These are phyloP conservation scores for Spermophilus dauricus DNA, from an alignment of 2,113 vertebrate genomes.

Conservation along the genomic window DNA sequence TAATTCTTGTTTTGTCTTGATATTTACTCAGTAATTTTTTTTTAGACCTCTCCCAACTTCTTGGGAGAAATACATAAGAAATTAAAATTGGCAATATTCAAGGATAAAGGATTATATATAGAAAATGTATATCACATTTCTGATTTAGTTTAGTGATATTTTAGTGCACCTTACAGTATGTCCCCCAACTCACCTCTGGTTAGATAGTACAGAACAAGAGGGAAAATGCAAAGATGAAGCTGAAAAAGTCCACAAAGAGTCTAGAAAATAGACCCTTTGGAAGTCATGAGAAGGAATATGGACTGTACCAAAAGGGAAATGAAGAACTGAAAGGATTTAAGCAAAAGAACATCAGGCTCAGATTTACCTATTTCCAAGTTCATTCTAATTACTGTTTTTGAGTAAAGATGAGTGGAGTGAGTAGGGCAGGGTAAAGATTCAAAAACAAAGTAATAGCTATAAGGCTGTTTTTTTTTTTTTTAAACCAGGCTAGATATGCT, in stretches of 20 bases:
- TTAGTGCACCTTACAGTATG: neutral
- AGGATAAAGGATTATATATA: neutral
- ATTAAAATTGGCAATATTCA: constrained; percentile 2
- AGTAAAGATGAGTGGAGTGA: neutral
- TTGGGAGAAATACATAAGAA: neutral
- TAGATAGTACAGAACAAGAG: neutral
- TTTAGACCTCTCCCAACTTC: neutral
- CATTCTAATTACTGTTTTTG: neutral
- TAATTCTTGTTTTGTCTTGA: neutral
- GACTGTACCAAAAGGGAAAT: neutral
- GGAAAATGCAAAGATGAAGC: neutral
- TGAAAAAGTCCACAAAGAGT: neutral
- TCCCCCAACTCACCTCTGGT: neutral
- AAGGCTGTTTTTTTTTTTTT: neutral
- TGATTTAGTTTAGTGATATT: neutral
- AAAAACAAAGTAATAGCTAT: neutral
- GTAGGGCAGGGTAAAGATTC: neutral
- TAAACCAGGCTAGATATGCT: neutral
- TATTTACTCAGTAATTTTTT: constrained; percentile 13
- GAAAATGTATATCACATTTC: neutral
- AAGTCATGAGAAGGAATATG: neutral
- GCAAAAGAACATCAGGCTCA: neutral
- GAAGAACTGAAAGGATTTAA: neutral
- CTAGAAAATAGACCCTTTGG: neutral
- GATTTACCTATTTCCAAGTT: neutral